These are phyloP conservation scores for Passer montanus DNA, from an alignment of 2,113 vertebrate species.

Conservation along the genomic window DNA sequence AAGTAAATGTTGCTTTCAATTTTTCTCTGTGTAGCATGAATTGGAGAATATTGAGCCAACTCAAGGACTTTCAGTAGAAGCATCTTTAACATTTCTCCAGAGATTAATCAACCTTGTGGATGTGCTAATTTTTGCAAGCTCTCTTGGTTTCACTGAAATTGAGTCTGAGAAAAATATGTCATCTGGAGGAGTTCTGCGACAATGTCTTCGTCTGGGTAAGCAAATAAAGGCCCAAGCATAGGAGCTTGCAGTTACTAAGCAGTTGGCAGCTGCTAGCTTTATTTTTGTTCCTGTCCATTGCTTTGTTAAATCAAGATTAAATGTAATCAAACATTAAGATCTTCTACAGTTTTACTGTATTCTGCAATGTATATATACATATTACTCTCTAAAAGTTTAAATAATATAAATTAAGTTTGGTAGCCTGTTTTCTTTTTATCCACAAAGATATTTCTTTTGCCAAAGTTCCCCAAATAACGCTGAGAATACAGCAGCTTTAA, in stretches of 20 bases:
- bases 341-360: background rate
- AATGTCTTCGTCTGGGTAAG: constrained; percentile 94
- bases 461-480: background rate
- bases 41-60: constrained; percentile 93
- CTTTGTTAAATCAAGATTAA: background rate
- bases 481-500: background rate
- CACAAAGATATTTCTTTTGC: background rate
- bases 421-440: background rate
- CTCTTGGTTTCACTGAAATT: constrained; percentile 95
- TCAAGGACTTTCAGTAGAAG: constrained; percentile 90
- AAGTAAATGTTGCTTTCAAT: constrained; percentile 24
- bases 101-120: constrained; percentile 93
- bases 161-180: constrained; percentile 99
- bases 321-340: background rate
- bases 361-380: background rate
- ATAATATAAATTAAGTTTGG: background rate
- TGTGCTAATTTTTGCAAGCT: constrained; percentile 96
- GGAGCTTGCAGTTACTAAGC: background rate
- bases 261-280: background rate
- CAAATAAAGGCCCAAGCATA: background rate
- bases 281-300: background rate
- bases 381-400: background rate
- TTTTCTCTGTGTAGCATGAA: constrained; percentile 83
- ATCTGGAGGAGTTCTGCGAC: constrained; percentile 92
- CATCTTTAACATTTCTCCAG: constrained; percentile 92